Evolutionary conservation across 53 echinoderm and acorn worm species (phyloP), one percentile per base, ranked within the genome.

Genomic region (Echinometra lucunter): DNA sequence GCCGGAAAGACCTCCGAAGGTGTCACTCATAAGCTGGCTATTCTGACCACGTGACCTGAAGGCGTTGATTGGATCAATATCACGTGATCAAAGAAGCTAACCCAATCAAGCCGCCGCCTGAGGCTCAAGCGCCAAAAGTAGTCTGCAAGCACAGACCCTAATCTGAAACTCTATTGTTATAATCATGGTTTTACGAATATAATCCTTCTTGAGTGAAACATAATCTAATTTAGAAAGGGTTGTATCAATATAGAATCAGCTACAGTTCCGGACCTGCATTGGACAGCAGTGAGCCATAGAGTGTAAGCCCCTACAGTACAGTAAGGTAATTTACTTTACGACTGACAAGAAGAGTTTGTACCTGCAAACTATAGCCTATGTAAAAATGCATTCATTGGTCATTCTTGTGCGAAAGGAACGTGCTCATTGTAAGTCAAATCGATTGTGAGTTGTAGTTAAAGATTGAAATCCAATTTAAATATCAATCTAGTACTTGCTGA

Each of bases 11-110:
- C 78, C 78, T 78, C 19, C 78, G 21, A 42, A 78, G 4, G 78
- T 78, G 42, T 78, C 78, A 78, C 38, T 78, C 78, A 78, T 78
- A 42, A 78, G 38, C 78, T 78, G 7, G 78, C 42, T 78, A 40
- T 78, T 16, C 78, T 40, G 42, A 78, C 42, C 78, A 78, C 78
- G 78, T 78, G 78, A 78, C 78, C 78, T 8, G 4, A 78, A 78
- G 78, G 78, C 78, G 78, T 78, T 78, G 78, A 78, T 78, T 78
- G 42, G 78, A 78, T 78, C 78, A 78, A 78, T 78, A 78, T 42
- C 78, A 78, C 78, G 78, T 78, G 78, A 78, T 78, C 78, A 40
- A 6, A 42, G 78, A 42, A 78, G 78, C 78, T 78, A 40, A 78
- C 35, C 78, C 78, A 78, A 78, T 78, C 78, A 78, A 78, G 42